Conservation (phyloP, 2,888 invertebrate genomes). For the Villa cingulata region DNA sequence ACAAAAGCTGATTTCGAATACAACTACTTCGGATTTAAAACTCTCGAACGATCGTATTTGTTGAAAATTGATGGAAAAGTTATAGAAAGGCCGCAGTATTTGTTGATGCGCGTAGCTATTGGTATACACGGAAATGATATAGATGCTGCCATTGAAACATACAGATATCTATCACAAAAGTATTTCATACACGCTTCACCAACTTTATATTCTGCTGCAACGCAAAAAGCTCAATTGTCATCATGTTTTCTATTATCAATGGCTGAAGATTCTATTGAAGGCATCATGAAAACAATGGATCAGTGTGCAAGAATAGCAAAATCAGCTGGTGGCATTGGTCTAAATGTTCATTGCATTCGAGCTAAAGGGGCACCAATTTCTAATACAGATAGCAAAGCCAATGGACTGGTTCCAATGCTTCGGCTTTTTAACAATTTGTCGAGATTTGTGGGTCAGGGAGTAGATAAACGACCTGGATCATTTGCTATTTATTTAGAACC, state of each 20-base stretch:
- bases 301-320: conserved; percentile 87
- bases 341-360: conserved; percentile 83
- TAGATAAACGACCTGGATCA: conserved; percentile 87
- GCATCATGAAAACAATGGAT: conserved; percentile 75
- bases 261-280: conserved; percentile 82
- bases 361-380: conserved; percentile 75
- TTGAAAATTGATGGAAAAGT: conserved; percentile 76
- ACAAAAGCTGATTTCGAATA: conserved; percentile 88
- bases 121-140: conserved; percentile 87
- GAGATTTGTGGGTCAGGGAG: conserved; percentile 87
- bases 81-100: conserved; percentile 87
- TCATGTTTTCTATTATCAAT: conserved; percentile 90
- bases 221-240: conserved; percentile 76
- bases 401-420: conserved; percentile 85
- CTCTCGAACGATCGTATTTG: conserved; percentile 80
- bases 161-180: conserved; percentile 77
- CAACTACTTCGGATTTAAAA: conserved; percentile 94
- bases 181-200: conserved; percentile 95
- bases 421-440: conserved; percentile 85
- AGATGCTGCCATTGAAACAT: conserved; percentile 76
- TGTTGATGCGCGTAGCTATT: conserved; percentile 89
- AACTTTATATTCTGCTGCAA: conserved; percentile 84
- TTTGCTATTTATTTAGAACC: conserved; percentile 93
- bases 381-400: conserved; percentile 83
- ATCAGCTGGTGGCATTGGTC: conserved; percentile 85